phyloP scores from a whole-genome alignment of 2,797 vertebrate species.

The Enteromius argenteus region DNA sequence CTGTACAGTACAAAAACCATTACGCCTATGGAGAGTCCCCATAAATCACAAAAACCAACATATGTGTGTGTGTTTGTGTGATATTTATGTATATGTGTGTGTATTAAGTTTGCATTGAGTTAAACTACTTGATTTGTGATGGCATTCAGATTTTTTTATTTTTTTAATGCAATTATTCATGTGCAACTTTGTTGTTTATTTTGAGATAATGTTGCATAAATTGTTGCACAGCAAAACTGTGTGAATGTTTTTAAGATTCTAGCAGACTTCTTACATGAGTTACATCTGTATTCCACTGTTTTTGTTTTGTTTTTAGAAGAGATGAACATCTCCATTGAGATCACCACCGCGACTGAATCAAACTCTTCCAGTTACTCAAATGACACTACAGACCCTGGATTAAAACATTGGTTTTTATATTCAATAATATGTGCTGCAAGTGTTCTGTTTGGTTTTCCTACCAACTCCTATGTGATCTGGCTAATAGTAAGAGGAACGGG shows the following conservation, averaged over 20 bases:
- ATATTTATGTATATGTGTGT: too few relatives aligned
- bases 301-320: background rate
- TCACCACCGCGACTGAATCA: background rate
- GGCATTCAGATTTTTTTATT: background rate
- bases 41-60: too few relatives aligned
- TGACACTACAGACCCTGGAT: background rate
- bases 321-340: conserved; percentile 16
- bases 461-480: conserved; percentile 23
- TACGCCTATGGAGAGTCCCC: too few relatives aligned
- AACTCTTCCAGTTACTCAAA: background rate
- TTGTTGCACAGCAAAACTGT: background rate
- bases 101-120: background rate
- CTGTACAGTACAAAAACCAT: too few relatives aligned
- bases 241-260: background rate
- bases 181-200: background rate
- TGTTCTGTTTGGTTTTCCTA: conserved; percentile 4
- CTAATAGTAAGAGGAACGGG: conserved; percentile 28
- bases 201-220: background rate
- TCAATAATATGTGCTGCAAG: conserved; percentile 10
- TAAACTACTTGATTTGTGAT: background rate
- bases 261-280: background rate
- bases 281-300: background rate
- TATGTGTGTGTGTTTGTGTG: too few relatives aligned
- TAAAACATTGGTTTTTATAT: background rate
- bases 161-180: background rate